phyloP scores from a whole-genome alignment of 1,140 invertebrate genomes.

The Helicoverpa zea region DNA sequence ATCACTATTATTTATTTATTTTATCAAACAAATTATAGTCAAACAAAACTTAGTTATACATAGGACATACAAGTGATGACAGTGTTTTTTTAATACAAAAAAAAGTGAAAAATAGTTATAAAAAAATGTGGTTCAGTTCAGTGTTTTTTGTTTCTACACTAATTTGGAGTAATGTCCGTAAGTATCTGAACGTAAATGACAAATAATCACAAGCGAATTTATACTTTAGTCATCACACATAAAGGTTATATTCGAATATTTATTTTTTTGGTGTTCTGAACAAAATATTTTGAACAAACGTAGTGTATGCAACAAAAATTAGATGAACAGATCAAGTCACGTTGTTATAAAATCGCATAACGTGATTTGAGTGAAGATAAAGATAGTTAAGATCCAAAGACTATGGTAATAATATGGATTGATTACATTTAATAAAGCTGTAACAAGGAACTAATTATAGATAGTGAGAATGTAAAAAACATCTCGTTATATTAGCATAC shows the following conservation, averaged over 20 bases:
- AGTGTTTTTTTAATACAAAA: slow-evolving; percentile 41
- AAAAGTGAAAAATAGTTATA: slow-evolving; percentile 1
- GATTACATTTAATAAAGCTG: slow-evolving; percentile 16
- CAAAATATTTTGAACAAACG: slow-evolving; percentile 6
- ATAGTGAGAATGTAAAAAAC: neutral
- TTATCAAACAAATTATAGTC: slow-evolving; percentile 35
- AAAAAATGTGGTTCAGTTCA: slow-evolving; percentile 48
- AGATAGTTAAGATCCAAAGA: neutral
- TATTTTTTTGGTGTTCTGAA: neutral
- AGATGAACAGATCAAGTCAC: slow-evolving; percentile 21
- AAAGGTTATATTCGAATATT: neutral
- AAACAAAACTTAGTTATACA: slow-evolving; percentile 44
- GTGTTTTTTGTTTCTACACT: slow-evolving; percentile 53
- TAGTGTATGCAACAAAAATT: slow-evolving; percentile 9
- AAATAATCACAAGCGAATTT: neutral
- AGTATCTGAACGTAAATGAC: slow-evolving; percentile 24
- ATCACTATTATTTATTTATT: slow-evolving; percentile 47
- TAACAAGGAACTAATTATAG: neutral
- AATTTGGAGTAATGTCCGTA: slow-evolving; percentile 54
- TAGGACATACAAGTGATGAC: slow-evolving; percentile 53
- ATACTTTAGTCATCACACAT: neutral
- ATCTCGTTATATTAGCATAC: neutral
- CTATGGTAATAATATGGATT: slow-evolving; percentile 10
- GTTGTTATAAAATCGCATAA: neutral
- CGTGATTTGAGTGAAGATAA: slow-evolving; percentile 22